A percentile compares a stretch with the other conserved stretches of the same genome.
phyloP scores from a whole-genome alignment of 2,113 vertebrate genomes.

The Tetrao urogallus region DNA sequence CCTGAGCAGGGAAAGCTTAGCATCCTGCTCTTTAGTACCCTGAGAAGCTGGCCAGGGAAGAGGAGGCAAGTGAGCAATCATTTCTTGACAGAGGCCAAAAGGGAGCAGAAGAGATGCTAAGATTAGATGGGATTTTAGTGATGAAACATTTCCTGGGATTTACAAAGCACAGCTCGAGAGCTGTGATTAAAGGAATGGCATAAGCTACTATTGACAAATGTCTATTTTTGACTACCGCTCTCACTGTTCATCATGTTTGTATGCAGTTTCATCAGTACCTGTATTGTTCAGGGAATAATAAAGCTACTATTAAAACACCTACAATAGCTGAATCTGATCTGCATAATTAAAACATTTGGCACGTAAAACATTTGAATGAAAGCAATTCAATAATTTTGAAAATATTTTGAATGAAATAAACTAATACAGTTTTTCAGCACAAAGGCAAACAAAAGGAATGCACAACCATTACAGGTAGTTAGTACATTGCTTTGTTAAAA shows the following conservation, averaged over 20 bases:
- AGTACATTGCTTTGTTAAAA: not conserved
- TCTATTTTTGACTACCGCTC: rapidly evolving
- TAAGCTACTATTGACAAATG: rapidly evolving
- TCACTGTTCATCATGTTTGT: rapidly evolving
- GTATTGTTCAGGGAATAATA: not conserved
- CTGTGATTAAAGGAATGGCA: not conserved
- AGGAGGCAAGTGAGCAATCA: not conserved
- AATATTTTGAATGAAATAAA: not conserved
- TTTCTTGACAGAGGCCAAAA: not conserved
- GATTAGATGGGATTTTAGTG: not conserved
- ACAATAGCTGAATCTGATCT: not conserved
- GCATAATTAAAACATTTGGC: not conserved
- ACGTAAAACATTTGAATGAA: not conserved
- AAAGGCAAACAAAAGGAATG: not conserved
- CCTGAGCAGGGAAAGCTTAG: not conserved
- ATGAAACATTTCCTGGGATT: not conserved
- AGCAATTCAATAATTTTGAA: not conserved
- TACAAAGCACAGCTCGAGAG: not conserved
- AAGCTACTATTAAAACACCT: not conserved
- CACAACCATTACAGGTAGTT: not conserved
- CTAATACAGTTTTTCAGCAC: not conserved
- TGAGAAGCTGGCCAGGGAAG: not conserved
- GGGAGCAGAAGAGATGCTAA: not conserved
- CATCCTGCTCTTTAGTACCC: not conserved
- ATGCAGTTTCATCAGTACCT: not conserved